Conservation (phyloP, 2,797 vertebrate genomes). For the Mormyrus proboscirostris region DNA sequence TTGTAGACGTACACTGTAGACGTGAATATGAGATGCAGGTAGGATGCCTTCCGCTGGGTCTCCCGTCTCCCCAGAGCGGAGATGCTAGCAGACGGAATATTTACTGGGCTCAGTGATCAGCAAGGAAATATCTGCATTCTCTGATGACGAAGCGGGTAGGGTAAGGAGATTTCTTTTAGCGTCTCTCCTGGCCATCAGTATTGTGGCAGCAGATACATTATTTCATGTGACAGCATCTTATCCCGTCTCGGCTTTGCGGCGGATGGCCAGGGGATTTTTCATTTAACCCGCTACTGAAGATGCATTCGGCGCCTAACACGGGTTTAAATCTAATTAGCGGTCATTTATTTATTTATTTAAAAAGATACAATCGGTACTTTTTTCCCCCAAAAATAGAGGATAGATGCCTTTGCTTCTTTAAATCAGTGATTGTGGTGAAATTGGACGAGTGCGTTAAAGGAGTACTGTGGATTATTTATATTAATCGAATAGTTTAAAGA, state of each 20-base stretch:
- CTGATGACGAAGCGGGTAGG: slow-evolving; percentile 86
- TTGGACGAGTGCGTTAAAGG: slow-evolving; percentile 29
- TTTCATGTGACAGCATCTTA: background rate
- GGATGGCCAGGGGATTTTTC: background rate
- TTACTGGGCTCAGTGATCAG: slow-evolving; percentile 89
- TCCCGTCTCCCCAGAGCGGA: slow-evolving; percentile 68
- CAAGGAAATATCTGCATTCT: slow-evolving; percentile 89
- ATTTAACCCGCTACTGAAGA: background rate
- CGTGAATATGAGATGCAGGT: background rate
- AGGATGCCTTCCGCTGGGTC: slow-evolving; percentile 46
- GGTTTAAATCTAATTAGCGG: background rate
- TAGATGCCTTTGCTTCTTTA: background rate
- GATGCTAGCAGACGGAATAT: slow-evolving; percentile 86
- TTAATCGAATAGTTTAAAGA: slow-evolving; percentile 28
- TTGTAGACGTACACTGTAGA: no score
- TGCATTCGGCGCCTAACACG: background rate
- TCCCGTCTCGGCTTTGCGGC: background rate
- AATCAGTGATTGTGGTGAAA: slow-evolving; percentile 37
- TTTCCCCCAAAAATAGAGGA: background rate
- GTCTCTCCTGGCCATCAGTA: slow-evolving; percentile 42
- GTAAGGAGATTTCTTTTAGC: slow-evolving; percentile 77
- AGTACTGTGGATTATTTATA: slow-evolving; percentile 61
- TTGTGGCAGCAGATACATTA: slow-evolving; percentile 29
- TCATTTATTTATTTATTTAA: background rate
- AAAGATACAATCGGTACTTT: background rate